Conservation (phyloP, 2,888 invertebrate species). For the Ischnus inquisitorius region DNA sequence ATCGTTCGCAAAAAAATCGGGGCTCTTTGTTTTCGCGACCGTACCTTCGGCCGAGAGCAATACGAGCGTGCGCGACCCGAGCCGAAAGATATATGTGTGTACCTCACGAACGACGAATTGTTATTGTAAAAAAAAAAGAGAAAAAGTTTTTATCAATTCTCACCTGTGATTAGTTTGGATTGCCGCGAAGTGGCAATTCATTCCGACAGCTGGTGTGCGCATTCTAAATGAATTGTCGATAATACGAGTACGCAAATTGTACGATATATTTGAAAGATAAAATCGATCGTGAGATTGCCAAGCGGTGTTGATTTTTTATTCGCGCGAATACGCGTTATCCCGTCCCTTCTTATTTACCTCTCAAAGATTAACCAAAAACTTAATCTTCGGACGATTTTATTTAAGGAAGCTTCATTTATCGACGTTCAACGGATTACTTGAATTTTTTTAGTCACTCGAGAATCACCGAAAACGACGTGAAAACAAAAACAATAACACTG, state of each 20-base stretch:
- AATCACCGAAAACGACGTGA: too few species aligned
- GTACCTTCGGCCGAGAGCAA: not conserved
- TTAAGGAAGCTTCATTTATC: too few species aligned
- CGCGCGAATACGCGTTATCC: not conserved
- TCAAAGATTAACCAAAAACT: too few species aligned
- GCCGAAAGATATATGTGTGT: not conserved
- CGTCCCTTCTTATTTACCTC: not conserved
- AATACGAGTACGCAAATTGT: conserved; percentile 23
- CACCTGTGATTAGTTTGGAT: not conserved
- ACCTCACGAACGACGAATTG: not conserved
- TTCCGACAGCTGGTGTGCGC: not conserved
- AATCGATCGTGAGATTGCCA: conserved; percentile 12
- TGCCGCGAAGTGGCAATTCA: not conserved
- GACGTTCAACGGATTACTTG: too few species aligned
- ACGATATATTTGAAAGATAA: conserved; percentile 32
- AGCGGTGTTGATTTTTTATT: not conserved
- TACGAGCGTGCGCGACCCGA: not conserved
- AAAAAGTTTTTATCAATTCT: not conserved
- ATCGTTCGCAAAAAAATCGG: not conserved
- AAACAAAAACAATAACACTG: too few species aligned
- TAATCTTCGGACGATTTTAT: too few species aligned
- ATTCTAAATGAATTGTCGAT: conserved; percentile 5
- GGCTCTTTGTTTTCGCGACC: not conserved
- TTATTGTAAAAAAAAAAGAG: conserved; percentile 1
- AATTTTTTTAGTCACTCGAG: too few species aligned